Evolutionary conservation across 2,888 invertebrate genomes (phyloP), one percentile per base, ranked within the genome.

Genomic region (Cistogaster globosa): DNA sequence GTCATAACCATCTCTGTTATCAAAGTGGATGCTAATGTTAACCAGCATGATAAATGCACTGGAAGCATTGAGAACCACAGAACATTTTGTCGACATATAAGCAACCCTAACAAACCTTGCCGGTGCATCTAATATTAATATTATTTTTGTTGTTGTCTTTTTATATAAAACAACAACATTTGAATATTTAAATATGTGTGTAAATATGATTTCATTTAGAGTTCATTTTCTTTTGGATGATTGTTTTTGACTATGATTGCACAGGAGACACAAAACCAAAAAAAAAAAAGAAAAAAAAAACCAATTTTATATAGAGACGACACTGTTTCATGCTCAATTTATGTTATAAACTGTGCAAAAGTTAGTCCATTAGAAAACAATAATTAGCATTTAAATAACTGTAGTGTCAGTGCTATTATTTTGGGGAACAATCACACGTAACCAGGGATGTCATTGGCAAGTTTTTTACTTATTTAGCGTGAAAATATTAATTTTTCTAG

Each of bases 31-130:
- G 20, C 60, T 45, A 62, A 62, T 74, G 53, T 32, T 74, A 74
- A 74, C 74, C 74, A 60, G 60, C 51, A 74, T 74, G 67, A 53
- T 60, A 68, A 74, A 81, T 81, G 42, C 74, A 74, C 26, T 74
- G 14, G 18, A 65, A 53, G 38, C 80, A 68, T 58, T 38, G 20
- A 76, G 11, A 60, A 20, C 20, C 18, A 36, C 6, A 42, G 3
- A 32, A 20, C 18, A 26, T 22, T 16, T 22, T 0, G 14, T 26
- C 26, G 2, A 4, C 4, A 26, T 26, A 26, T 26, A 38, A 11
- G 38, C 12, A 65, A 26, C 38, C 42, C 32, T 71, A 1, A 6
- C 12, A 62, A 57, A 71, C 12, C 14, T 42, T 42, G 45, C 26
- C 57, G n/a, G 6, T 38, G 22, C 63, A 26, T 11, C 26, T 63